Conservation (phyloP, 2,113 vertebrate species). For the Redunca redunca region DNA sequence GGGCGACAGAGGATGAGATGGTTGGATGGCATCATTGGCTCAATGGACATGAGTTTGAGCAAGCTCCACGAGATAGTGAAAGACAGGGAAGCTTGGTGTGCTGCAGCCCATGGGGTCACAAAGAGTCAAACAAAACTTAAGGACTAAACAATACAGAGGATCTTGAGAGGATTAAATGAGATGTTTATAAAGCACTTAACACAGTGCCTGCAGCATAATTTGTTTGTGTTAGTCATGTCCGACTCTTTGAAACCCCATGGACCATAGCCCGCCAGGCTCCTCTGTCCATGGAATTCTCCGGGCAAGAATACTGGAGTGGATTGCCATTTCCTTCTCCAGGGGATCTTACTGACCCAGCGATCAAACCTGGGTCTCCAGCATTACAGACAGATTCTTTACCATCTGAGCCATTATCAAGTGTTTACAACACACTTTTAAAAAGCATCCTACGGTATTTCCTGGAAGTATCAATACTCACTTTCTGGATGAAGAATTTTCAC, state of each 20-base stretch:
- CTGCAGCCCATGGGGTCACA: background rate
- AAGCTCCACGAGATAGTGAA: background rate
- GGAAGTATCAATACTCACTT: background rate
- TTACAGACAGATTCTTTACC: background rate
- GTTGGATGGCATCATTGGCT: background rate
- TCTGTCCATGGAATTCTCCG: background rate
- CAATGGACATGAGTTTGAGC: background rate
- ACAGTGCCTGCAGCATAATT: background rate
- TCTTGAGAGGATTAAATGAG: background rate
- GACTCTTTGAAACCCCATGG: background rate
- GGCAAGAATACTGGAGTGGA: background rate
- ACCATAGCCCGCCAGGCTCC: background rate
- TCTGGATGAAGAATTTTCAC: background rate
- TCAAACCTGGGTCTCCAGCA: background rate
- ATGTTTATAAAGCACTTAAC: background rate
- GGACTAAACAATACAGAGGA: background rate
- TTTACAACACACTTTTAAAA: background rate
- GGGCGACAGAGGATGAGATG: background rate
- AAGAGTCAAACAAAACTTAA: background rate
- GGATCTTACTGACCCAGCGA: background rate
- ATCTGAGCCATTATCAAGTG: background rate
- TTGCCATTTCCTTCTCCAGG: background rate
- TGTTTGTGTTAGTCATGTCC: background rate
- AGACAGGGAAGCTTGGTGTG: background rate
- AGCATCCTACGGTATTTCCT: background rate